Base-by-base conservation (phyloP, 2,797 vertebrate genomes). In the Enteromius mattozi region DNA sequence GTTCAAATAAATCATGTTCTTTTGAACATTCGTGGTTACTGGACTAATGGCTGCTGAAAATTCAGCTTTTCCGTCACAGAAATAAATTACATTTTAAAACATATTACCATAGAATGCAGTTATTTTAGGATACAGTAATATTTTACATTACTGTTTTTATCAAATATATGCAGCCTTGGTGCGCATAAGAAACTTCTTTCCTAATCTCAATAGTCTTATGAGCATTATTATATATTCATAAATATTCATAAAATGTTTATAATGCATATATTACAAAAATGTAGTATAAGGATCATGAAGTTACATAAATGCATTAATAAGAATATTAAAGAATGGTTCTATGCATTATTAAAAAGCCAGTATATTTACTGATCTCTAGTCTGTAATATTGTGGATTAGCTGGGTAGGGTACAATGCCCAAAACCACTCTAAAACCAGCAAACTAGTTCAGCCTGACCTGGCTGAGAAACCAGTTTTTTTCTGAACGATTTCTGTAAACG, bases 401-500 rank as follows among this genome's bases (percentile, higher is more conserved):
- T 16, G 6, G 66, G 24, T 27, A 10, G n/a, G 24, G 24, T 49
- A 49, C 24, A 74, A 17, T n/a, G 2, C 0, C 30, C 6, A n/a
- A 14, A n/a, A 37, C 49, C 12, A 4, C n/a, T 76, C 1, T 56
- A 76, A 76, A 76, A 76, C 74, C 21, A 56, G 3, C 33, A 37
- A 76, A 37, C 21, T 21, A 76, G 33, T 24, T 19, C 51, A n/a
- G 72, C 0, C 6, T 33, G 19, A n/a, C 4, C 35, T n/a, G 35
- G 35, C 2, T 24, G 27, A 17, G 27, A 51, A 21, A 77, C 21
- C 2, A 27, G 54, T 30, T 37, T 74, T 71, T 49, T 61, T 24
- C 74, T 59, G 35, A 17, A 45, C 56, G 37, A 45, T 78, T 78
- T 78, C 47, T 65, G 17, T 40, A 19, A 80, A 24, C 14, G 14